These are phyloP conservation scores for Chrysolina americana DNA, from an alignment of 2,888 invertebrate genomes.

Conservation along the genomic window DNA sequence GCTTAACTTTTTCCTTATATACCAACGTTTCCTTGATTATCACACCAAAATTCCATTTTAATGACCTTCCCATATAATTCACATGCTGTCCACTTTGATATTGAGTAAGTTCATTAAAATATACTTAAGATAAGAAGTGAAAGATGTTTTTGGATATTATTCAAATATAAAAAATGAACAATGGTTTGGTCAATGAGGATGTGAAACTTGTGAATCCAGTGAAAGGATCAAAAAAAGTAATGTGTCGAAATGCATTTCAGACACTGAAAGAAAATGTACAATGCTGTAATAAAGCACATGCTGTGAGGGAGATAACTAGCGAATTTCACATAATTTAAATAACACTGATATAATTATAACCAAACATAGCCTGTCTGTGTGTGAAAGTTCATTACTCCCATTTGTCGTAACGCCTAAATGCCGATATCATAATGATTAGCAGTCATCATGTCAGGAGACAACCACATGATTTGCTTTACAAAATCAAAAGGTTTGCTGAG, in stretches of 20 bases:
- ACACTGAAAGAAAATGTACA: neutral
- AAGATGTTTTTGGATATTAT: neutral
- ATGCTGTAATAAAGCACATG: too few relatives aligned
- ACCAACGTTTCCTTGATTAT: neutral
- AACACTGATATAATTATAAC: too few relatives aligned
- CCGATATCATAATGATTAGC: too few relatives aligned
- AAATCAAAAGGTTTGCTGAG: too few relatives aligned
- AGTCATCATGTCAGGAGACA: too few relatives aligned
- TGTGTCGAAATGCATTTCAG: neutral
- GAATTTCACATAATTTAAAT: too few relatives aligned
- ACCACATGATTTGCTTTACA: too few relatives aligned
- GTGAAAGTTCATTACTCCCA: too few relatives aligned
- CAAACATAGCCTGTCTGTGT: too few relatives aligned
- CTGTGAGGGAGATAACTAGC: too few relatives aligned
- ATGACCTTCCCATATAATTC: neutral
- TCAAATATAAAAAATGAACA: neutral
- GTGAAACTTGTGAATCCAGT: constrained; percentile 10
- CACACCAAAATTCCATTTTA: neutral
- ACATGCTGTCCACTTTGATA: neutral
- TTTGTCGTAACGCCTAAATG: too few relatives aligned
- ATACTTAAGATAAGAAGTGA: neutral
- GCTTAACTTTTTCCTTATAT: too few relatives aligned
- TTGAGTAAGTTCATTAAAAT: neutral
- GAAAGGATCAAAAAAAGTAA: neutral
- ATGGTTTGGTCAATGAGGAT: neutral